Percentiles rank a stretch among this genome's conserved stretches.
phyloP scores from a whole-genome alignment of 2,888 invertebrate genomes.

The Drosophila prostipennis region DNA sequence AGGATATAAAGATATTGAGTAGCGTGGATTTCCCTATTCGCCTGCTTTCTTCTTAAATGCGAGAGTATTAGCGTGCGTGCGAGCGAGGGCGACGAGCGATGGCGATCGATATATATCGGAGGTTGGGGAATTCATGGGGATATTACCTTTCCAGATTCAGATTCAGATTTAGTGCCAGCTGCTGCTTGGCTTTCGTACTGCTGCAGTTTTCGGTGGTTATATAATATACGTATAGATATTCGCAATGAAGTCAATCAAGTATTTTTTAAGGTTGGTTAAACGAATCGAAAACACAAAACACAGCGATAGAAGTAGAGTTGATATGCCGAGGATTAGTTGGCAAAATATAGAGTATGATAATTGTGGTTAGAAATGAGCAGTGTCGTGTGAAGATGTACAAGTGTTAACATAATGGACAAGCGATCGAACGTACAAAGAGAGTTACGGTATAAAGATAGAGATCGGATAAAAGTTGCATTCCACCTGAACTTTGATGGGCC shows the following conservation, averaged over 20 bases:
- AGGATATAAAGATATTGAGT: constrained; percentile 27
- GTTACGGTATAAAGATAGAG: constrained; percentile 11
- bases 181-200: constrained; percentile 72
- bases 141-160: constrained; percentile 75
- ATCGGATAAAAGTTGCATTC: constrained; percentile 15
- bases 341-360: constrained; percentile 16
- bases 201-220: constrained; percentile 46
- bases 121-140: constrained; percentile 43
- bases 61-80: constrained; percentile 27
- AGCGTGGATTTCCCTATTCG: constrained; percentile 83
- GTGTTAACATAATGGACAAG: constrained; percentile 30
- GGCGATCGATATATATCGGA: constrained; percentile 23
- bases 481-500: constrained; percentile 13
- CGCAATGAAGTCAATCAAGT: constrained; percentile 30
- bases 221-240: constrained; percentile 36
- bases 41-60: constrained; percentile 51
- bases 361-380: constrained; percentile 11
- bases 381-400: constrained; percentile 17
- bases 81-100: constrained; percentile 10
- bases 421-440: constrained; percentile 27
- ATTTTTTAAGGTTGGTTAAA: constrained; percentile 34
- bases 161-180: constrained; percentile 65
- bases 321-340: constrained; percentile 39
- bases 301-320: constrained; percentile 37
- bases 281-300: constrained; percentile 35